Base-by-base conservation (phyloP, 1,140 invertebrate species). In the Drosophila micromelanica region DNA sequence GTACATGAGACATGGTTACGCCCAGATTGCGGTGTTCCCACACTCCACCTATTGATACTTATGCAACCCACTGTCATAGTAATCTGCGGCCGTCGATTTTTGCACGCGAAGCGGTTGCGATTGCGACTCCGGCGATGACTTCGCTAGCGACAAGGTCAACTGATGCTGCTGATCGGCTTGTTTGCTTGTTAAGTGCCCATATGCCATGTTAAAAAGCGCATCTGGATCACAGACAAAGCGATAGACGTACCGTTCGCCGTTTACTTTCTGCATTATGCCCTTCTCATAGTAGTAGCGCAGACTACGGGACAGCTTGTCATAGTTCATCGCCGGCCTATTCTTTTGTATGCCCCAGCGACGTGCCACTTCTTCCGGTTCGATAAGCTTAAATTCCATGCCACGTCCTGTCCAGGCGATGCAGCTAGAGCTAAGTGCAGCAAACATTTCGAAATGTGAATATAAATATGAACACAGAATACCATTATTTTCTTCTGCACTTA, bases 261-360 rank as follows among this genome's bases (percentile, higher is more conserved):
- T 97, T 0, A 99, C 98, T 93, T 99, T 99, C 91, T 98, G 98
- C 96, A 99, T 99, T 90, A 99, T 99, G 20, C 98, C 98, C 92
- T 99, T 99, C 92, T 99, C 98, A 91, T 99, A 99, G 87, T 99
- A 99, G 86, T 99, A 99, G 8, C 98, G 94, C 7, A 99, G 93
- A 0, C 98, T 98, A 0, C 98, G 93, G 60, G 97, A 98, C 8
- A 99, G 92, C 92, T 99, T 99, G 92, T 99, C 98, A 91, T 99
- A 99, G 93, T 99, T 99, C 98, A 99, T 99, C 1, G 97, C 97
- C 1, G 98, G 98, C 4, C 98, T 93, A 92, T 99, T 97, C 90
- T 97, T 97, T 82, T 97, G 96, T 1, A 96, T 94, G 1, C 96
- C 96, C 96, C 96, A 97, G 46, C 96, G 93, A 27, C 96, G 93